Conservation (phyloP, 2,888 invertebrate species). For the Elegia similella region DNA sequence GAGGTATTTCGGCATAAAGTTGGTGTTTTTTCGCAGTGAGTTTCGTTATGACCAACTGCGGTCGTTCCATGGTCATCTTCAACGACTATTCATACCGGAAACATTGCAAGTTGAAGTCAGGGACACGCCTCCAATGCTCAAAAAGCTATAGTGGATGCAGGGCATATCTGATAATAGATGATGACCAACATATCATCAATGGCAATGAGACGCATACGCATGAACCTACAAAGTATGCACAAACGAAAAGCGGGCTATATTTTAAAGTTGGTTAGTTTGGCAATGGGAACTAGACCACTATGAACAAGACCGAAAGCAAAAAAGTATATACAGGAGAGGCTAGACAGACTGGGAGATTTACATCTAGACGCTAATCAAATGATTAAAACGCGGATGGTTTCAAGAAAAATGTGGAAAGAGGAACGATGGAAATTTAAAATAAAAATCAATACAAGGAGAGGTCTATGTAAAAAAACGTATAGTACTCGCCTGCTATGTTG, state of each 20-base stretch:
- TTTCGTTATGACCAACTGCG: not conserved
- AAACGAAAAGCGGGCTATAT: not conserved
- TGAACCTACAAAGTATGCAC: not conserved
- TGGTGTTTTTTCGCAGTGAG: not conserved
- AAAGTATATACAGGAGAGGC: too few species aligned
- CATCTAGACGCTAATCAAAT: too few species aligned
- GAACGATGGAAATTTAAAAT: too few species aligned
- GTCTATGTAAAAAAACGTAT: too few species aligned
- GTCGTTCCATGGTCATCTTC: not conserved
- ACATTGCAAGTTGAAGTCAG: conserved; percentile 4
- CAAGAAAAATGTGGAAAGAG: too few species aligned
- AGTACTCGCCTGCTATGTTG: too few species aligned
- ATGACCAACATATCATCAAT: not conserved
- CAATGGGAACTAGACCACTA: too few species aligned
- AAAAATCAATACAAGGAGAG: too few species aligned
- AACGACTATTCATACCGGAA: not conserved
- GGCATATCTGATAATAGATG: not conserved
- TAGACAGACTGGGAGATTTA: too few species aligned
- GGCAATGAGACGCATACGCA: not conserved
- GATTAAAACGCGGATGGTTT: too few species aligned
- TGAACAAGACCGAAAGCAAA: too few species aligned
- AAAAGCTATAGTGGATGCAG: not conserved
- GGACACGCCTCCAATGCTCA: conserved; percentile 3
- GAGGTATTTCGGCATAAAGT: not conserved
- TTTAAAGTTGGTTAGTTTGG: not conserved